Evolutionary conservation across 2,888 invertebrate genomes (phyloP), one percentile per base, ranked within the genome.

Genomic region (Dyspetes luteomarginatus): DNA sequence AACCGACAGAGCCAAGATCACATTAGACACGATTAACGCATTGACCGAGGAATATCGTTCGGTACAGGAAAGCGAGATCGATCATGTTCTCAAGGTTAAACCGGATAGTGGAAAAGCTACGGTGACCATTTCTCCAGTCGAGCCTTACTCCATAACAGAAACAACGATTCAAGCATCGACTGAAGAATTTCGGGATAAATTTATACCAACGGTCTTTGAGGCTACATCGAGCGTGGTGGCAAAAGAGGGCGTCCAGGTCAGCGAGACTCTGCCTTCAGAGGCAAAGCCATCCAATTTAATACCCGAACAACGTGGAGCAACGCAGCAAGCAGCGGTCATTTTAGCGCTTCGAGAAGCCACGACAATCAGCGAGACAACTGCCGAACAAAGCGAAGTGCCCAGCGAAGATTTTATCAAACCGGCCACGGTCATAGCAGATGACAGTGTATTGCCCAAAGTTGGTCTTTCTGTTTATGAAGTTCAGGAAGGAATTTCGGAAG

Each of bases 401-500:
- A 92, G 95, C 41, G 92, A 93, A 78, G 92, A 93, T 75, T 90
- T 92, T 55, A 90, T 92, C 68, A 85, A 89, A 50, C 93, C 94
- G 3, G 92, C 93, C 87, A 87, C 92, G 82, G 93, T 93, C 0
- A 93, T 92, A 84, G 96, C 95, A 12, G 93, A 93, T 9, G 92
- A 94, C 82, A 91, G 93, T 0, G 92, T 95, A 84, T 93, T 94
- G 24, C 94, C 95, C 0, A 94, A 95, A 76, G 92, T 95, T 85
- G 94, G 95, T 69, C 86, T 97, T 24, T 93, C 94, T 71, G 93
- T 97, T 17, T 93, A 94, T 41, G 96, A 97, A 92, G 91, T 95
- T 0, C 93, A 94, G 19, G 94, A 95, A 88, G 94, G 93, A 83
- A 92, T 94, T 55, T 93, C 93, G 79, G 95, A 96, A 91, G 93